A percentile compares a stretch with the other conserved stretches of the same genome.
phyloP scores from a whole-genome alignment of 2,113 vertebrate species.

The Platysteira castanea region DNA sequence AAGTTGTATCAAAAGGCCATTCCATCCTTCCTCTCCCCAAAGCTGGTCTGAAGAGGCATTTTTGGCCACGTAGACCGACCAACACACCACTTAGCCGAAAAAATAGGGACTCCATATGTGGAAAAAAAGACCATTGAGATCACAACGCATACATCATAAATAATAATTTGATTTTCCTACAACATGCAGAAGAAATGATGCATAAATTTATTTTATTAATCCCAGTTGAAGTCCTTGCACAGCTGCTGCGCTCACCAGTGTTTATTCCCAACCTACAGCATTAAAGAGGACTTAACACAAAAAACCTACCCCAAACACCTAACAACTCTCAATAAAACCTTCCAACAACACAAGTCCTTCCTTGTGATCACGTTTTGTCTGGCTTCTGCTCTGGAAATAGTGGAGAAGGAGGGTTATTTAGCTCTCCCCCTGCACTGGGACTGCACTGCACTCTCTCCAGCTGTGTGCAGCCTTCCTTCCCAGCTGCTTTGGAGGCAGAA shows the following conservation, averaged over 20 bases:
- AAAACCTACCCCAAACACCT: not conserved
- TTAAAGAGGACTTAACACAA: too few relatives aligned
- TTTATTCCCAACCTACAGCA: not conserved
- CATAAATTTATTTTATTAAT: not conserved
- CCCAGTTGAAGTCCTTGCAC: not conserved
- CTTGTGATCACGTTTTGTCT: rapidly evolving
- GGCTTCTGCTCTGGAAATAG: too few relatives aligned
- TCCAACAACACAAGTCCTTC: not conserved
- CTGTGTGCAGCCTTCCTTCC: rapidly evolving
- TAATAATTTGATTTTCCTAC: not conserved
- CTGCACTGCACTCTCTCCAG: too few relatives aligned
- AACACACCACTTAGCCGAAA: not conserved
- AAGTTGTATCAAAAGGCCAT: not conserved
- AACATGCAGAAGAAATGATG: not conserved
- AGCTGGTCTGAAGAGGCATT: not conserved
- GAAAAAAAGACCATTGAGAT: not conserved
- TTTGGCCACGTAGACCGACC: not conserved
- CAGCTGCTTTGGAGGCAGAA: not conserved
- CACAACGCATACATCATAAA: not conserved
- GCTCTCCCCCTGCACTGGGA: rapidly evolving
- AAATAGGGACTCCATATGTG: not conserved
- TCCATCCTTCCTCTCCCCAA: not conserved
- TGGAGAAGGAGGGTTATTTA: not conserved
- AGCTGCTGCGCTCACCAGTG: not conserved
- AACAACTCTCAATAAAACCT: too few relatives aligned